Evolutionary conservation across 64 coral and sea anemone species (phyloP), one percentile per base, ranked within the genome.

Genomic region (Orbicella faveolata): DNA sequence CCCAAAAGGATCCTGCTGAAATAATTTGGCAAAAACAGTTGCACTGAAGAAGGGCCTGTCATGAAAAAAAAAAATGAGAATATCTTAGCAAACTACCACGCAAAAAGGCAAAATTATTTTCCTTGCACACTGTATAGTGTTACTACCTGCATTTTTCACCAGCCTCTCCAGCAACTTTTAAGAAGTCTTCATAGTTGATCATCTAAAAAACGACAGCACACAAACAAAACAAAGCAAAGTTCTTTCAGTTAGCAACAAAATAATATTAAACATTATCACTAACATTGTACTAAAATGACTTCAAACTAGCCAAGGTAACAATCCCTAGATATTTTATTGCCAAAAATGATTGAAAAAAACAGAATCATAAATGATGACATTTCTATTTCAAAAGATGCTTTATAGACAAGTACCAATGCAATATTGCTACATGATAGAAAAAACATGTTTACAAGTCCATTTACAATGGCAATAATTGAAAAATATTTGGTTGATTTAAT

Each of bases 101-200:
- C 19, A 23, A 52, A 81, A 61, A 57, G 52, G 52, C 52, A 53
- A 53, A 10, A 63, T 65, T 25, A 37, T 63, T 18, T 83, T 54
- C 25, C 14, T 63, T 23, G 34, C 55, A 83, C 34, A 17, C 53
- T 61, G 35, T n/a, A 19, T 14, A 23, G 39, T 14, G 63, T 62
- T 16, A 72, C 54, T 79, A 95, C 91, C 94, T 98, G 79, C 96
- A 98, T 26, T 98, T 98, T 15, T 74, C 65, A 57, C 96, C 94
- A 75, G 96, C 88, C 75, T 95, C 91, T 75, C 88, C 90, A 36
- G 82, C 89, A 75, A 98, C 96, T 75, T 98, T 95, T 57, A 95
- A 54, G 63, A 98, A 98, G 83, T 98, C 96, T 65, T 95, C 93
- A 89, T 98, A 98, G 86, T 95, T 95, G 68, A 98, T 98, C 96